Evolutionary conservation across 1,140 invertebrate genomes (phyloP).

Genomic region (Ptiloglossa arizonensis): DNA sequence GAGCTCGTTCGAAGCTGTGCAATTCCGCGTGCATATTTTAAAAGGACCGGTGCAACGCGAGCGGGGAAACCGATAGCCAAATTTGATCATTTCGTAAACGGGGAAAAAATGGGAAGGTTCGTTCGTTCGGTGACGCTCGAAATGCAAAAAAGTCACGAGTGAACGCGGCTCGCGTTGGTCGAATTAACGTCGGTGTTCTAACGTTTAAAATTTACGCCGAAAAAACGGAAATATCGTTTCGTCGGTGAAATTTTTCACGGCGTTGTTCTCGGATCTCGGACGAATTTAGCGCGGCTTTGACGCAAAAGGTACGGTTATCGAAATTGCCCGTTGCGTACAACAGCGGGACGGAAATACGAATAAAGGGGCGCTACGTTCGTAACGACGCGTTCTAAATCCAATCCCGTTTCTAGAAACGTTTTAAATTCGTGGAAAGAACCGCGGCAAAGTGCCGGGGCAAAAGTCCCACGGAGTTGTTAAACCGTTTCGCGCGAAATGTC

Average conservation of each 20-base stretch:
- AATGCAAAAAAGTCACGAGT: not conserved
- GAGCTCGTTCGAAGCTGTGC: not conserved
- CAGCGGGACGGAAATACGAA: not conserved
- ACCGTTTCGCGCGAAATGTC: not conserved
- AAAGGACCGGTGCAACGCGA: too few relatives aligned
- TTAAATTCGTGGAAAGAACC: not conserved
- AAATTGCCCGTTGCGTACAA: not conserved
- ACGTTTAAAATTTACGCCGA: not conserved
- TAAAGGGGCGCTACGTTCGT: not conserved
- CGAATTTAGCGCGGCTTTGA: not conserved
- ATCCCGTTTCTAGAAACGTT: not conserved
- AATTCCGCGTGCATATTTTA: not conserved
- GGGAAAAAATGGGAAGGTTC: not conserved
- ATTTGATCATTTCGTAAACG: not conserved
- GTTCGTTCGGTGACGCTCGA: not conserved
- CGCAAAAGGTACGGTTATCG: not conserved
- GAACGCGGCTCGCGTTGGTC: not conserved
- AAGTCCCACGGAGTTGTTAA: not conserved
- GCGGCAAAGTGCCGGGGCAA: not conserved
- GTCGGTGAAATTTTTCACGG: not conserved
- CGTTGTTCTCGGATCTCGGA: not conserved
- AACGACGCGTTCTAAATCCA: not conserved
- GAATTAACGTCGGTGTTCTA: not conserved
- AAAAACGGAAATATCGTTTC: not conserved
- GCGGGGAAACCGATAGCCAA: not conserved